A percentile compares a stretch with the other conserved stretches of the same genome.
phyloP scores from a whole-genome alignment of 2,113 vertebrate genomes.

The Cyphomyrus plagiostoma region DNA sequence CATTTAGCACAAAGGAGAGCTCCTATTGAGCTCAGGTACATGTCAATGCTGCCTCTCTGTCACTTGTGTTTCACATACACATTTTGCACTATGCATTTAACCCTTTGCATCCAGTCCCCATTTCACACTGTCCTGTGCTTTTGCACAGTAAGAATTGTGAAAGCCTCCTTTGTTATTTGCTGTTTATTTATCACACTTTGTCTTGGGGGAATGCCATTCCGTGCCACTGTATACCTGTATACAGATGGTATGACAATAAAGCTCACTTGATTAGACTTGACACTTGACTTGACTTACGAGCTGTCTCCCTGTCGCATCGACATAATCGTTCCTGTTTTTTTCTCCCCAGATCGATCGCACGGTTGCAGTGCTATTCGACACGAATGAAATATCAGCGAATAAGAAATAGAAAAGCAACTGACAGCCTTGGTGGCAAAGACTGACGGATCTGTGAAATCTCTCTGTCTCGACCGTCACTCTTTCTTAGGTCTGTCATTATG shows the following conservation, averaged over 20 bases:
- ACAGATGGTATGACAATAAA: not conserved
- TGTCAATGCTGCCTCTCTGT: not conserved
- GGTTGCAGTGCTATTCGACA: not conserved
- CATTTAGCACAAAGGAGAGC: not conserved
- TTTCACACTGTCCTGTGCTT: not conserved
- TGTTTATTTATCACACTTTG: not conserved
- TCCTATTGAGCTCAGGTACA: not conserved
- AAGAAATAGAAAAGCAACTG: not conserved
- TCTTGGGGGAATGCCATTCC: not conserved
- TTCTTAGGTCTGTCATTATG: not conserved
- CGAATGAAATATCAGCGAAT: not conserved
- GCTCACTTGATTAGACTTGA: not conserved
- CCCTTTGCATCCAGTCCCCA: not conserved
- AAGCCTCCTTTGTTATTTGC: not conserved
- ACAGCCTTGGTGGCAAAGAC: not conserved
- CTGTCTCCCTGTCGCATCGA: not conserved
- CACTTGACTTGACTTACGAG: not conserved
- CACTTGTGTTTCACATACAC: not conserved
- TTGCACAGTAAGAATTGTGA: not conserved
- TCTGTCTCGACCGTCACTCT: not conserved
- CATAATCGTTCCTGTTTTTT: not conserved
- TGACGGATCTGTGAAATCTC: not conserved
- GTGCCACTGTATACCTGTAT: not conserved
- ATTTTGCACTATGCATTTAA: not conserved
- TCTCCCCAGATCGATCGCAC: not conserved